Evolutionary conservation across 1,140 invertebrate genomes (phyloP).

Genomic region (Cotesia vestalis): DNA sequence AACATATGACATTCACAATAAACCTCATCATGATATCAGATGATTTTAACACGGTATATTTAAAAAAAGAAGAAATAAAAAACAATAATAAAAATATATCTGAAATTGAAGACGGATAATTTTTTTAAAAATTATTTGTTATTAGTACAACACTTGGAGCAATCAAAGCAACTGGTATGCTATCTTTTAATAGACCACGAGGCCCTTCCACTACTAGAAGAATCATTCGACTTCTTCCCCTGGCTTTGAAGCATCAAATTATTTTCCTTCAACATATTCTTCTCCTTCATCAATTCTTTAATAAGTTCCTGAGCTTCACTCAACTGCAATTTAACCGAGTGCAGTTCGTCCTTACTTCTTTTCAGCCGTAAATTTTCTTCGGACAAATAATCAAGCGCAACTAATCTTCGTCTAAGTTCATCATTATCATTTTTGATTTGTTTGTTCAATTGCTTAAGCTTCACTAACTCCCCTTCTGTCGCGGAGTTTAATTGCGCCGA

Average conservation of each 20-base stretch:
- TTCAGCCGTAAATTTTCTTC: slow-evolving; percentile 71
- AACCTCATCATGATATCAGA: too few relatives aligned
- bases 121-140: slow-evolving; percentile 51
- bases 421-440: slow-evolving; percentile 73
- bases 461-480: slow-evolving; percentile 62
- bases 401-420: slow-evolving; percentile 70
- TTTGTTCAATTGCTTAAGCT: slow-evolving; percentile 64
- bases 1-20: too few relatives aligned
- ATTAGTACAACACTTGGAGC: slow-evolving; percentile 69
- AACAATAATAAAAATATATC: slow-evolving; percentile 2
- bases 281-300: slow-evolving; percentile 74
- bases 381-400: slow-evolving; percentile 70
- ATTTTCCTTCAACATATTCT: slow-evolving; percentile 76
- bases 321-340: slow-evolving; percentile 69
- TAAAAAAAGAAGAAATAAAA: not conserved
- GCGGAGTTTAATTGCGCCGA: slow-evolving; percentile 32
- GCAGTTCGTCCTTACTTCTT: slow-evolving; percentile 72
- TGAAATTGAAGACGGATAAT: not conserved
- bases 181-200: slow-evolving; percentile 72
- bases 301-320: slow-evolving; percentile 78
- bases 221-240: slow-evolving; percentile 51
- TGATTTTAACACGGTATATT: not conserved
- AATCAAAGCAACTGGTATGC: slow-evolving; percentile 73
- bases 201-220: slow-evolving; percentile 55
- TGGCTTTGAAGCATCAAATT: slow-evolving; percentile 72